Conservation (phyloP, 2,113 vertebrate species). For the Pyrgilauda ruficollis region DNA sequence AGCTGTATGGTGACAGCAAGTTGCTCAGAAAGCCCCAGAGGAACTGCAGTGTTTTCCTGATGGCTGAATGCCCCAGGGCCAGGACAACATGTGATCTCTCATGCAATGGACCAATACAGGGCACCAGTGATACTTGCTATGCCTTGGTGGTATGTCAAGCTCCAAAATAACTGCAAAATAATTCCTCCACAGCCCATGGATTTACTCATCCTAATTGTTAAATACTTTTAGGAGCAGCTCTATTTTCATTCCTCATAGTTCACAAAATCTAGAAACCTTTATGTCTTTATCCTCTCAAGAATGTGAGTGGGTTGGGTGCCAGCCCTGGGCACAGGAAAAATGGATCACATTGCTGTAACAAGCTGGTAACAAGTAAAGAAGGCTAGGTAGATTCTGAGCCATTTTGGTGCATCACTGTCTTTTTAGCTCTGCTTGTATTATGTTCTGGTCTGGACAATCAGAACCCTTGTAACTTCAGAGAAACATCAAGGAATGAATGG, state of each 20-base stretch:
- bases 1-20: not conserved
- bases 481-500: not conserved
- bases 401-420: not conserved
- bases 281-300: not conserved
- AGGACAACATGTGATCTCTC: not conserved
- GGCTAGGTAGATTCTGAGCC: not conserved
- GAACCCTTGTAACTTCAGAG: constrained; percentile 21
- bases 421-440: not conserved
- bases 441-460: not conserved
- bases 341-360: not conserved
- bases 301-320: not conserved
- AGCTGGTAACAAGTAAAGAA: not conserved
- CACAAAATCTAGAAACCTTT: not conserved
- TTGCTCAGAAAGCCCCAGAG: not conserved
- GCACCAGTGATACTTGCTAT: not conserved
- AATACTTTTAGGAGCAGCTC: not conserved
- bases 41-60: not conserved
- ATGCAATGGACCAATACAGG: not conserved
- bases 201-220: not conserved
- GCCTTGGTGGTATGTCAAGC: not conserved
- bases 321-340: not conserved
- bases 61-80: not conserved
- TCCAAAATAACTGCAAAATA: not conserved
- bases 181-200: not conserved
- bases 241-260: not conserved